Evolutionary conservation across 1,140 invertebrate species (phyloP).

Genomic region (Drosophila sechellia): DNA sequence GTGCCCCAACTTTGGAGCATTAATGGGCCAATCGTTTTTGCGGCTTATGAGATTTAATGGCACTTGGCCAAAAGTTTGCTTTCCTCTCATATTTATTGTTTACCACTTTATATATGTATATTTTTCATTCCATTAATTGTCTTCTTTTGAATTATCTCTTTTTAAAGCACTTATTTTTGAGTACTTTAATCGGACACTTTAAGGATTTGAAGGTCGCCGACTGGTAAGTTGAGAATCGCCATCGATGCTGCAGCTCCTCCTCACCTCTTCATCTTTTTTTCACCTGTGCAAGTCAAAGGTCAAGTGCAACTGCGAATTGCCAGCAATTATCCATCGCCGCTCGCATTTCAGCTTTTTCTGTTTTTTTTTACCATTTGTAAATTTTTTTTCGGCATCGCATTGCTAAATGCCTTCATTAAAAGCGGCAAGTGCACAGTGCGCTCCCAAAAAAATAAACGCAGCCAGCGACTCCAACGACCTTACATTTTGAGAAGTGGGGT

Average conservation of each 20-base stretch:
- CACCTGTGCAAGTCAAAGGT: slow-evolving; percentile 29
- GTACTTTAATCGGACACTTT: not conserved
- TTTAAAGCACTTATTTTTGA: too few relatives aligned
- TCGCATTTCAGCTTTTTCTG: not conserved
- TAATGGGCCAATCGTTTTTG: not conserved
- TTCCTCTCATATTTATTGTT: not conserved
- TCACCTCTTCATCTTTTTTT: not conserved
- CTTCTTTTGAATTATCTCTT: too few relatives aligned
- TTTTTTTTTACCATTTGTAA: too few relatives aligned
- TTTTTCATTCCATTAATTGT: not conserved
- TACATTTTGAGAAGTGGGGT: not conserved
- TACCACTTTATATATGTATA: not conserved
- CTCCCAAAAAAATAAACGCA: slow-evolving; percentile 19
- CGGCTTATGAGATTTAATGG: not conserved
- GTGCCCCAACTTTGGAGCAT: not conserved
- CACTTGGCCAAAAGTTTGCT: not conserved
- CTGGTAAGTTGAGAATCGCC: slow-evolving; percentile 5
- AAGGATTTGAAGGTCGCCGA: not conserved
- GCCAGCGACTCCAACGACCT: slow-evolving; percentile 27
- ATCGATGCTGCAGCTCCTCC: not conserved
- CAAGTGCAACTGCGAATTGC: slow-evolving; percentile 42
- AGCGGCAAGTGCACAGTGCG: slow-evolving; percentile 36
- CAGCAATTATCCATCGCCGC: slow-evolving; percentile 1
- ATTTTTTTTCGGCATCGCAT: slow-evolving; percentile 19
- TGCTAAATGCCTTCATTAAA: slow-evolving; percentile 64